Evolutionary conservation across 2,888 invertebrate species (phyloP), one percentile per base, ranked within the genome.

Genomic region (Tenthredo amoena): DNA sequence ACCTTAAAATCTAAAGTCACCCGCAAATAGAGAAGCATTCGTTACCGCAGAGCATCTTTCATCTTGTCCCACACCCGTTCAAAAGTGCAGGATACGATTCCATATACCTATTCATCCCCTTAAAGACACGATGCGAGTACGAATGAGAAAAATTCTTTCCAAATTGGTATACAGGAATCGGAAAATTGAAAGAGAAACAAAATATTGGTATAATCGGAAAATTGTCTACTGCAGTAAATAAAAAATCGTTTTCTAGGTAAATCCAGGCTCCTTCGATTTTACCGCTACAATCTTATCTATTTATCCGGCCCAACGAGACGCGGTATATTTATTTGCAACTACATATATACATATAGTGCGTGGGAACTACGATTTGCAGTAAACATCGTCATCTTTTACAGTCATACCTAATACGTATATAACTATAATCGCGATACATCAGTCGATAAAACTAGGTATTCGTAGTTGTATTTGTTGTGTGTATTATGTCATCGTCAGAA

Each of bases 1-100:
- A 81, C 81, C 81, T 21, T 34, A 37, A 81, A 81, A 81, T 37
- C 34, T 81, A 62, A 81, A 58, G 81, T 81, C 81, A 81, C 50
- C 58, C 81, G 81, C 40, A 62, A 81, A 81, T 81, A 81, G 81
- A 81, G 40, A 81, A 81, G 10, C 62, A 21, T 40, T 18, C 10
- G 50, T 9, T 81, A 81, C 81, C 55, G 58, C 21, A 31, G 62
- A 47, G 55, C 10, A 50, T 81, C 81, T 31, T 37, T 81, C 58
- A 37, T 31, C n/a, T 21, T 18, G 40, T 40, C 12, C 31, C n/a
- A 21, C 62, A 40, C 3, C 31, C 47, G 37, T 58, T 55, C 21
- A 47, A 76, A 47, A 47, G 9, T 21, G 0, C 12, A 62, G n/a
- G 1, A n/a, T n/a, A 47, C 12, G 15, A 47, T 37, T 37, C 37